Percentiles rank a stretch among this genome's conserved stretches.
phyloP scores from a whole-genome alignment of 2,113 vertebrate genomes.

The Anthoscopus minutus region DNA sequence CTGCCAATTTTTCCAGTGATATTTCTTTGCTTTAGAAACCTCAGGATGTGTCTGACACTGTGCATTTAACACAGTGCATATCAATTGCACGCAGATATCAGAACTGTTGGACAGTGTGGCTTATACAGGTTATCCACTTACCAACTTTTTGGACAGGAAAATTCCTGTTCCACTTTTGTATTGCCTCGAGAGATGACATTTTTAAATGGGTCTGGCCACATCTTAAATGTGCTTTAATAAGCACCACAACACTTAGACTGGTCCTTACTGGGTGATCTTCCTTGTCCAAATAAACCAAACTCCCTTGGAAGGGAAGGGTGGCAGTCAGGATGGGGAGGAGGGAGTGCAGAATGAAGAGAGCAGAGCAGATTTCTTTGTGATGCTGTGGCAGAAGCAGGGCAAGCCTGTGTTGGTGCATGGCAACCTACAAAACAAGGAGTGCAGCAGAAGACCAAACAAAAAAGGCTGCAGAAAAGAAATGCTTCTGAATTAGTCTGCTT shows the following conservation, averaged over 20 bases:
- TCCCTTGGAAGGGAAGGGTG: not conserved
- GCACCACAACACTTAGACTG: accelerated
- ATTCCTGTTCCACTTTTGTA: not conserved
- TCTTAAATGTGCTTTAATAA: not conserved
- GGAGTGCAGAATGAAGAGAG: not conserved
- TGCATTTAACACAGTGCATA: not conserved
- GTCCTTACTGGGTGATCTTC: not conserved
- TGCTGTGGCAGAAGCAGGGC: not conserved
- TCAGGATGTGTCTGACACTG: not conserved
- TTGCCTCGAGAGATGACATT: not conserved
- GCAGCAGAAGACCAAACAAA: not conserved
- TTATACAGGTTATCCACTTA: not conserved
- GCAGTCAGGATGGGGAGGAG: not conserved
- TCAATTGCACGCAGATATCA: not conserved
- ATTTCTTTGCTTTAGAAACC: not conserved
- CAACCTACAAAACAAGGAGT: not conserved
- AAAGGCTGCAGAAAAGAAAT: slow-evolving; percentile 11
- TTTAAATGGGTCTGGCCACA: not conserved
- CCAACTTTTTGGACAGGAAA: not conserved
- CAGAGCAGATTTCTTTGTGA: not conserved
- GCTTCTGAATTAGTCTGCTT: slow-evolving; percentile 44
- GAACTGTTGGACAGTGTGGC: not conserved
- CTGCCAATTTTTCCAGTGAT: accelerated
- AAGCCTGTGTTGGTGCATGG: not conserved
- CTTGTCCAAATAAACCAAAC: not conserved